phyloP scores from a whole-genome alignment of 2,113 vertebrate species.

The Triplophysa siluroides region DNA sequence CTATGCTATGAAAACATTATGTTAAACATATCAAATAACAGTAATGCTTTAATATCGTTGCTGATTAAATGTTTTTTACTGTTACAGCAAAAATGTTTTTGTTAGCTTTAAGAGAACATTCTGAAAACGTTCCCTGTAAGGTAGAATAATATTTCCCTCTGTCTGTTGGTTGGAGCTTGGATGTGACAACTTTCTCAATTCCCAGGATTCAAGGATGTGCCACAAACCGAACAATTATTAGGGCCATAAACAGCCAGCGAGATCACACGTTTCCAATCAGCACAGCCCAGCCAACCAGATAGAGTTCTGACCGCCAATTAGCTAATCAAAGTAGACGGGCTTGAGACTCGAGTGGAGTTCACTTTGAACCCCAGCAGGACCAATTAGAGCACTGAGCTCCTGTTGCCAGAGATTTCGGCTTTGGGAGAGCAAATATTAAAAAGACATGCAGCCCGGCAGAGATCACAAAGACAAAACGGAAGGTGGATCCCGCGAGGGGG shows the following conservation, averaged over 20 bases:
- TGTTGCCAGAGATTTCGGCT: neutral
- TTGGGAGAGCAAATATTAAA: neutral
- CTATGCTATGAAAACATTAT: too few relatives aligned
- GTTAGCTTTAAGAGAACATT: too few relatives aligned
- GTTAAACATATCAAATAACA: too few relatives aligned
- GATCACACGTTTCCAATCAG: neutral
- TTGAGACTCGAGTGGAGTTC: neutral
- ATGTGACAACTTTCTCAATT: neutral
- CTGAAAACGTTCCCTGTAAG: too few relatives aligned
- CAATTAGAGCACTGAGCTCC: neutral
- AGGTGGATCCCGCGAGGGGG: neutral
- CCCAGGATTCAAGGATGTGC: neutral
- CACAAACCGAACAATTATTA: neutral
- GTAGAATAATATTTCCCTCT: too few relatives aligned
- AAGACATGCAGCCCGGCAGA: conserved; percentile 20
- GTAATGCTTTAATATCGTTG: too few relatives aligned
- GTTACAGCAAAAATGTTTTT: too few relatives aligned
- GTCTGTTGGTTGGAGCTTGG: too few relatives aligned
- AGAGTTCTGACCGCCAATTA: conserved; percentile 26
- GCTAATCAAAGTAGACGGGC: conserved; percentile 31
- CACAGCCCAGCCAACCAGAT: conserved; percentile 13
- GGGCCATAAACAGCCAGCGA: neutral
- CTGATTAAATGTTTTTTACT: too few relatives aligned
- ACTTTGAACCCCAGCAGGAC: conserved; percentile 31
- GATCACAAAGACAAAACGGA: neutral